Conservation (phyloP, 2,113 vertebrate species). For the Prionailurus viverrinus region DNA sequence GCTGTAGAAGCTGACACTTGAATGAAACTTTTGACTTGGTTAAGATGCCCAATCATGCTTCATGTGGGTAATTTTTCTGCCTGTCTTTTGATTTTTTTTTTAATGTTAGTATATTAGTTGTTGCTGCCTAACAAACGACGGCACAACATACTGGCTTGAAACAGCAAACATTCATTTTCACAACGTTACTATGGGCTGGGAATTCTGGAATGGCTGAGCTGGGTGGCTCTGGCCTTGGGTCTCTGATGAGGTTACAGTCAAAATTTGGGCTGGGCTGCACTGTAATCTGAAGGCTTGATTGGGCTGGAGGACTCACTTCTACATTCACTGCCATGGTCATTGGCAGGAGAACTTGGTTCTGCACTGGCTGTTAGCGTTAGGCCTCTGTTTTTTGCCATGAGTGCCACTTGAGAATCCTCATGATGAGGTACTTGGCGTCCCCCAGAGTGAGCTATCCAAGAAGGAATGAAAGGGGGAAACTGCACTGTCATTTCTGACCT, state of each 20-base stretch:
- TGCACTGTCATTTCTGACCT: background rate
- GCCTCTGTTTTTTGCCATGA: background rate
- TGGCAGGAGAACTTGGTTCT: background rate
- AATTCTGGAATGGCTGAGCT: background rate
- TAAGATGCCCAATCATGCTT: background rate
- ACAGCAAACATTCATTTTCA: background rate
- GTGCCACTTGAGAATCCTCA: background rate
- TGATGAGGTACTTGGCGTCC: background rate
- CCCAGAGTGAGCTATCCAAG: background rate
- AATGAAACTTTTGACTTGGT: background rate
- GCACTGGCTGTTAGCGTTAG: background rate
- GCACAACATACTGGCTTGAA: background rate
- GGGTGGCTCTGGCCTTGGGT: background rate
- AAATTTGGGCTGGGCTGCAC: background rate
- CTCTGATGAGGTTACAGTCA: background rate
- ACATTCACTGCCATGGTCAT: background rate
- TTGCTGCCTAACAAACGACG: background rate
- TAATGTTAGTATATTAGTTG: background rate
- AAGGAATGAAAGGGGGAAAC: background rate
- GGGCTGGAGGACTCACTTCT: background rate
- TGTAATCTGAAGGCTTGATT: background rate
- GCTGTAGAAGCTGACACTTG: background rate
- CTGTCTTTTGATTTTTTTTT: background rate
- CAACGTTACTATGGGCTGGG: background rate
- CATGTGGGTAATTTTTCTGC: background rate